phyloP scores from a whole-genome alignment of 2,797 vertebrate species.

The Taeniopygia guttata region DNA sequence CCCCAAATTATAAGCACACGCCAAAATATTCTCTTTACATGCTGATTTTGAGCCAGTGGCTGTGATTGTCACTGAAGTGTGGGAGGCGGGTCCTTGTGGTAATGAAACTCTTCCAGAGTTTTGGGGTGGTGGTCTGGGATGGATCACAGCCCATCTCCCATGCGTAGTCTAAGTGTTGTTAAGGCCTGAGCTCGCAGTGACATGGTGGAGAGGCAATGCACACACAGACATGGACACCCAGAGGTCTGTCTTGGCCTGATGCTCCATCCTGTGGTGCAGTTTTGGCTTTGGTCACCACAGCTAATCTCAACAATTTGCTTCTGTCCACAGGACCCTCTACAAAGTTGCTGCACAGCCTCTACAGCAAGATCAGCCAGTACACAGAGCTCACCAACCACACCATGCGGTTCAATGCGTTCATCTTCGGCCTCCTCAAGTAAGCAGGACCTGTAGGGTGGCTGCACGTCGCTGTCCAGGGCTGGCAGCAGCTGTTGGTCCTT shows the following conservation, averaged over 20 bases:
- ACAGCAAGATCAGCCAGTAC: conserved; percentile 90
- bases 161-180: neutral
- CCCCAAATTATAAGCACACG: neutral
- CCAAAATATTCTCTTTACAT: neutral
- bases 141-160: neutral
- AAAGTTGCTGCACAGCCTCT: conserved; percentile 87
- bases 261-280: rapidly evolving
- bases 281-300: neutral
- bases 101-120: neutral
- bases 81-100: neutral
- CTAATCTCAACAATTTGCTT: neutral
- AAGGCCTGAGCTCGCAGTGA: neutral
- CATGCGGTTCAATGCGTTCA: conserved; percentile 95
- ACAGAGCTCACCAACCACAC: conserved; percentile 88
- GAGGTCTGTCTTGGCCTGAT: neutral
- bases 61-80: neutral
- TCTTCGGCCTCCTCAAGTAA: conserved; percentile 97
- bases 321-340: conserved; percentile 88
- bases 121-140: neutral
- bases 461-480: neutral
- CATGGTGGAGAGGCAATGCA: neutral
- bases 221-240: neutral
- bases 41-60: neutral
- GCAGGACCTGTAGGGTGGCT: conserved; percentile 20
- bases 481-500: neutral